A percentile compares a stretch with the other conserved stretches of the same genome.
phyloP scores from a whole-genome alignment of 2,888 invertebrate species.

The Cistogaster globosa region DNA sequence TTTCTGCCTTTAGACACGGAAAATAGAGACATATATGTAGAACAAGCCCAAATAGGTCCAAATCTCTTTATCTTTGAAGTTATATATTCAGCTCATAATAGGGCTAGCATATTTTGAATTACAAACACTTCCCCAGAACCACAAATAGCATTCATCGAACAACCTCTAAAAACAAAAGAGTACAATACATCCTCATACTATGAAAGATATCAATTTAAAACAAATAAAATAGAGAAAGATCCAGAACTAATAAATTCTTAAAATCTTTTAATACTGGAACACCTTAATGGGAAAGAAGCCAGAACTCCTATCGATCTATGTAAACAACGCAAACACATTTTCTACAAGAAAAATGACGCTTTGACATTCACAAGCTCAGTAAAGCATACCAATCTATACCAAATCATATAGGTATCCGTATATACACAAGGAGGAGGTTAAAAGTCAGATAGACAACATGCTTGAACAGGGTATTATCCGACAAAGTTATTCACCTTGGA shows the following conservation, averaged over 20 bases:
- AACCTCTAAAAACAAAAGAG: neutral
- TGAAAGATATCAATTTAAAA: neutral
- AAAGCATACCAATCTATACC: neutral
- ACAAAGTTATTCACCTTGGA: too few species aligned
- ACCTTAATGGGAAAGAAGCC: neutral
- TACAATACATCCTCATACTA: neutral
- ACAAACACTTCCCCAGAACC: neutral
- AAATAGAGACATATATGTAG: constrained; percentile 2
- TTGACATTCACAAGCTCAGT: neutral
- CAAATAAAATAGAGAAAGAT: neutral
- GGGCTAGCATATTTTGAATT: neutral
- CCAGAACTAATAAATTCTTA: neutral
- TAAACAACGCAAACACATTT: constrained; percentile 1
- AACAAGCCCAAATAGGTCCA: too few species aligned
- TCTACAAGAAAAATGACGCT: neutral
- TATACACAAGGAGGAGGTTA: neutral
- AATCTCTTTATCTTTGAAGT: neutral
- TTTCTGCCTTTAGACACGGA: neutral
- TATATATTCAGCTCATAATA: neutral
- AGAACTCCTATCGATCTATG: neutral
- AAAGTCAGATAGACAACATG: neutral
- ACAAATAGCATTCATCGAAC: neutral
- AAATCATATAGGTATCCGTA: neutral
- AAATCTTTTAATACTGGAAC: neutral
- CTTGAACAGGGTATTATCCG: neutral